Evolutionary conservation across 30 jellyfish, hydroid and myxozoan genomes (phyloP).

Genomic region (Mastigias papua): DNA sequence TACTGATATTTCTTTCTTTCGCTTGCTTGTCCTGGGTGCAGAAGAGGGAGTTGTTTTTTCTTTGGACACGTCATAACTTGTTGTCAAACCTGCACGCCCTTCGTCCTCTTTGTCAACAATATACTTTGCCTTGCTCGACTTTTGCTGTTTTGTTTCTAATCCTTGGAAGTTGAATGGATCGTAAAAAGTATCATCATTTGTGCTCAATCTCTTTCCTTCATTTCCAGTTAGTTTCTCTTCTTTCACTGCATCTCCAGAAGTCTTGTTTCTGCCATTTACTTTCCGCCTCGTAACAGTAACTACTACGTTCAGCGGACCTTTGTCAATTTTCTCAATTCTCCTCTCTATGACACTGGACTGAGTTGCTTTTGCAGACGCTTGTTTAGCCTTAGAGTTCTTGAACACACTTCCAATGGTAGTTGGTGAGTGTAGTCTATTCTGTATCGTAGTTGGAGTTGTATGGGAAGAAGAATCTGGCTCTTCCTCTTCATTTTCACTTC

Average conservation of each 20-base stretch:
- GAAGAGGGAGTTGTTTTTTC: not conserved
- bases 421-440: not conserved
- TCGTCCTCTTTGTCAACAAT: constrained; percentile 50
- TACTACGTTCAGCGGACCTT: constrained; percentile 50
- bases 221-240: not conserved
- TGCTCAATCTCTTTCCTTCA: not conserved
- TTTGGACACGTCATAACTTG: not conserved
- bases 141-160: not conserved
- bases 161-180: constrained; percentile 39
- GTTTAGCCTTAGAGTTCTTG: not conserved
- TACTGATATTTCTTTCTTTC: not conserved
- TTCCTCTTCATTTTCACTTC: not conserved
- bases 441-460: not conserved
- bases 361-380: not conserved
- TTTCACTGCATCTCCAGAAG: not conserved
- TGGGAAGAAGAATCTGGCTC: not conserved
- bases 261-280: not conserved
- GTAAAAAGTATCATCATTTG: not conserved
- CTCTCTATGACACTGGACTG: constrained; percentile 3
- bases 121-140: not conserved
- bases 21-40: not conserved
- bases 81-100: constrained; percentile 20
- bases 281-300: constrained; percentile 45
- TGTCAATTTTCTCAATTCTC: constrained; percentile 22
- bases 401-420: not conserved